phyloP scores from a whole-genome alignment of 2,888 invertebrate genomes.

The Hydrotaea cyrtoneurina region DNA sequence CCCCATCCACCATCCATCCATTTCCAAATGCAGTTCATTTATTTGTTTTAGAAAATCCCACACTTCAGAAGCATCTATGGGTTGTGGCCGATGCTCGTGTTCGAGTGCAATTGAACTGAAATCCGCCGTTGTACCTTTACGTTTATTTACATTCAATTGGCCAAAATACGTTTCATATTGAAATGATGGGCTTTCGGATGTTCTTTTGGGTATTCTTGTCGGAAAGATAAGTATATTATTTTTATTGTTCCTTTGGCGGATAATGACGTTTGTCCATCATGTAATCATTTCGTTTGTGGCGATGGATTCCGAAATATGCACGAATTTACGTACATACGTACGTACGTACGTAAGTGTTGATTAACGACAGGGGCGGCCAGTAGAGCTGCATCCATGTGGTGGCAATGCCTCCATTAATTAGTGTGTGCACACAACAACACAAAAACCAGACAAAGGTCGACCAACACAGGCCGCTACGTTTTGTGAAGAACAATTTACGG shows the following conservation, averaged over 20 bases:
- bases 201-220: neutral
- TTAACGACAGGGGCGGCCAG: neutral
- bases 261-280: constrained; percentile 27
- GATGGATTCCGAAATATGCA: neutral
- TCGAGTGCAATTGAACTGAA: neutral
- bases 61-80: neutral
- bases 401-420: neutral
- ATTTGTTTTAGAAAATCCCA: neutral
- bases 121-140: neutral
- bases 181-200: neutral
- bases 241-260: constrained; percentile 1
- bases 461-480: no score
- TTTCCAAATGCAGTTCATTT: neutral
- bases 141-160: neutral
- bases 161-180: neutral
- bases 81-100: neutral
- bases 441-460: no score
- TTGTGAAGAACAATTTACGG: no score
- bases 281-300: neutral
- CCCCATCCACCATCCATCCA: neutral
- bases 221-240: neutral
- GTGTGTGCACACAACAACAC: no score
- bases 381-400: neutral
- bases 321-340: neutral
- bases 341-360: no score